These are phyloP conservation scores for Spilarctia lutea DNA, from an alignment of 2,888 invertebrate species.

Conservation along the genomic window DNA sequence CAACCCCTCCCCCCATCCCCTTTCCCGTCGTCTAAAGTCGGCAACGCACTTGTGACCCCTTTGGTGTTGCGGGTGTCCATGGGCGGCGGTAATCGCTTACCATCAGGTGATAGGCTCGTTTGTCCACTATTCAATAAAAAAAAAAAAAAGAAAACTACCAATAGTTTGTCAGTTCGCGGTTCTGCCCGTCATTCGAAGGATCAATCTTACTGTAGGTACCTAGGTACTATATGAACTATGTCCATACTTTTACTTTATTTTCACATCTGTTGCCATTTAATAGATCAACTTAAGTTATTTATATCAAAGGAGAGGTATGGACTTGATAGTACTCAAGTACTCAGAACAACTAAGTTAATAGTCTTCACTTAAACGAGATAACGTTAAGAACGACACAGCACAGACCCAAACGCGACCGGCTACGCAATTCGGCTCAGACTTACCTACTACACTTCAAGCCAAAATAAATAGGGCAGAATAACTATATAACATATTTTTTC, in stretches of 20 bases:
- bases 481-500: too few relatives aligned
- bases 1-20: too few relatives aligned
- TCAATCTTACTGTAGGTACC: neutral
- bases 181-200: neutral
- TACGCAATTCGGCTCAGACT: conserved; percentile 11
- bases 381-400: conserved; percentile 38
- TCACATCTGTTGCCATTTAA: neutral
- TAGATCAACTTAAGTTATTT: neutral
- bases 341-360: neutral
- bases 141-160: too few relatives aligned
- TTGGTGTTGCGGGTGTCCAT: too few relatives aligned
- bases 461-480: neutral
- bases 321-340: neutral
- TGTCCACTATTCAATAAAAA: too few relatives aligned
- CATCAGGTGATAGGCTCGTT: too few relatives aligned
- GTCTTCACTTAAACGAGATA: conserved; percentile 9
- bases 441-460: conserved; percentile 14
- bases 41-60: too few relatives aligned
- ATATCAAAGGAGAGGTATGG: neutral
- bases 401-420: conserved; percentile 27
- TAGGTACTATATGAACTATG: too few relatives aligned
- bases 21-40: too few relatives aligned
- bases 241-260: neutral
- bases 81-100: too few relatives aligned
- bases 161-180: neutral